Evolutionary conservation across 2,888 invertebrate genomes (phyloP).

Genomic region (Amphipyra tragopoginis): DNA sequence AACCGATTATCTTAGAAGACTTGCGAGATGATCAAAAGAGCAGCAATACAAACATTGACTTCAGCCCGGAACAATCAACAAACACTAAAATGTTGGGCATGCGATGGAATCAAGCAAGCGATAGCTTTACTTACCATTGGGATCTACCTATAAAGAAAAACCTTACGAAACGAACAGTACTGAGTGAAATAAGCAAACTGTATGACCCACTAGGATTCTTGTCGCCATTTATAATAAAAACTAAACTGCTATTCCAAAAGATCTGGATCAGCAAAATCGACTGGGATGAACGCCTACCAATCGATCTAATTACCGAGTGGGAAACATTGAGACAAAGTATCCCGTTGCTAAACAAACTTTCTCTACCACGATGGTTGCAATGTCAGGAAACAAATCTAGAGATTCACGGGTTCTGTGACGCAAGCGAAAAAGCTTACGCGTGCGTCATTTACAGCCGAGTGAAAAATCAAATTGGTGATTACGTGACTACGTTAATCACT

Average conservation of each 20-base stretch:
- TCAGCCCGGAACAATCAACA: neutral
- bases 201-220: conserved; percentile 35
- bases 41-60: too few species aligned
- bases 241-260: conserved; percentile 24
- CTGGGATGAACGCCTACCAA: conserved; percentile 15
- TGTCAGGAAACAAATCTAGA: neutral
- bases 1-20: too few species aligned
- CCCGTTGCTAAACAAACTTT: conserved; percentile 3
- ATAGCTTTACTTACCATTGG: conserved; percentile 17
- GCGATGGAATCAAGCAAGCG: conserved; percentile 9
- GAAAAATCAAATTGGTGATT: neutral
- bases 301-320: conserved; percentile 4
- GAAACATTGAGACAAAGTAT: conserved; percentile 6
- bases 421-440: too few species aligned
- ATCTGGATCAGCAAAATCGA: too few species aligned
- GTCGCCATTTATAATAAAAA: conserved; percentile 24
- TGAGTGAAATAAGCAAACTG: conserved; percentile 23
- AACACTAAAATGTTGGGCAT: conserved; percentile 19
- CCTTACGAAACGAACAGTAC: too few species aligned
- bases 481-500: neutral
- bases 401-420: conserved; percentile 14
- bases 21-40: too few species aligned
- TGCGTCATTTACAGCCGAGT: conserved; percentile 12
- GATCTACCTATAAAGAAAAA: neutral
- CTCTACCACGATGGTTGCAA: conserved; percentile 13